Evolutionary conservation across 2,888 invertebrate genomes (phyloP).

Genomic region (Protophormia terraenovae): DNA sequence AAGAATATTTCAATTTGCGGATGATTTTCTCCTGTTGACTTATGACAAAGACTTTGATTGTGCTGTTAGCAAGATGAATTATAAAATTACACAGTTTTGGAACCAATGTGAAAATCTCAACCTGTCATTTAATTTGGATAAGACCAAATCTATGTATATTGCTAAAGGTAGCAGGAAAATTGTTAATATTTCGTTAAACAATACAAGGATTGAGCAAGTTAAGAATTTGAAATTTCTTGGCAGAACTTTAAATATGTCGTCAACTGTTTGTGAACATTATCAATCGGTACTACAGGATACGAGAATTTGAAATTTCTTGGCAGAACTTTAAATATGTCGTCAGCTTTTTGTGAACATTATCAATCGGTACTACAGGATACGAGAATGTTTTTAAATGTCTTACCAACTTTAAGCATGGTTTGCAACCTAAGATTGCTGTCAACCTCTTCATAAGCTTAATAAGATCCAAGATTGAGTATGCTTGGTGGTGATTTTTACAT

Average conservation of each 20-base stretch:
- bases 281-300: not conserved
- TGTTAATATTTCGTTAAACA: not conserved
- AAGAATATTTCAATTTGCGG: constrained; percentile 15
- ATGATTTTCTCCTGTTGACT: not conserved
- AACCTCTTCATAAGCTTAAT: not conserved
- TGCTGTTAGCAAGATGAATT: not conserved
- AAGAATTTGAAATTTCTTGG: too few species aligned
- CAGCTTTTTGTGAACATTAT: not conserved
- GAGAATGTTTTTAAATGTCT: not conserved
- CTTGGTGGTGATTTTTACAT: not conserved
- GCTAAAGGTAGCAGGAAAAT: constrained; percentile 8
- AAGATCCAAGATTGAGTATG: not conserved
- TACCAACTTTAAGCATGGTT: not conserved
- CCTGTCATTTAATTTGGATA: not conserved
- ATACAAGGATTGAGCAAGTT: not conserved
- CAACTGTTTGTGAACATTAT: not conserved
- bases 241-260: not conserved
- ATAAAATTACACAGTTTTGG: not conserved
- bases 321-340: not conserved
- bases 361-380: not conserved
- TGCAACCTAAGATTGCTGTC: not conserved
- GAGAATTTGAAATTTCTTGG: not conserved
- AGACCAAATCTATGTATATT: not conserved
- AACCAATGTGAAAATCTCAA: not conserved
- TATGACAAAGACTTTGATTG: not conserved